Conservation (phyloP, 1,140 invertebrate genomes). For the Tenebrio molitor region DNA sequence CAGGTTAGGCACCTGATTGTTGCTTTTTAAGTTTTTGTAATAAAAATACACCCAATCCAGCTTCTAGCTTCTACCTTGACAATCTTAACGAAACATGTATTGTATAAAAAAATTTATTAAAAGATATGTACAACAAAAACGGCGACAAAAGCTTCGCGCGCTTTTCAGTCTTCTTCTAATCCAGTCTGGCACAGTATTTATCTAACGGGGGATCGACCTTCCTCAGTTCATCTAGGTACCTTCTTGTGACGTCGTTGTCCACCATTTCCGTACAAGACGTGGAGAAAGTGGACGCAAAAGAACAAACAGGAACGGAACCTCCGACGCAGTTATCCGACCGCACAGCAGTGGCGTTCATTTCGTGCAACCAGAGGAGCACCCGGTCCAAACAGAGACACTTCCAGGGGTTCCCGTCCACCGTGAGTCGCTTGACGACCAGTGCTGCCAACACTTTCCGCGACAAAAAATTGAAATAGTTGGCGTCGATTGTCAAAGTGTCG, state of each 20-base stretch:
- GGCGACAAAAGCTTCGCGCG: too few relatives aligned
- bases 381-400: slow-evolving; percentile 41
- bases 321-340: background rate
- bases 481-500: slow-evolving; percentile 8
- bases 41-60: too few relatives aligned
- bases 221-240: slow-evolving; percentile 6
- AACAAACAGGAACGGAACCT: slow-evolving; percentile 18
- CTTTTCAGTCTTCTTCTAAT: too few relatives aligned
- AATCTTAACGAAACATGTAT: too few relatives aligned
- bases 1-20: background rate
- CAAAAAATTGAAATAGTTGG: slow-evolving; percentile 38
- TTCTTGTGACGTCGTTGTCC: slow-evolving; percentile 11
- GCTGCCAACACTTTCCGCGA: background rate
- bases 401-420: slow-evolving; percentile 42
- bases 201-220: slow-evolving; percentile 14
- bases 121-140: too few relatives aligned
- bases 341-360: slow-evolving; percentile 27
- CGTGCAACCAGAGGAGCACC: slow-evolving; percentile 9
- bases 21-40: too few relatives aligned
- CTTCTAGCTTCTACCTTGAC: too few relatives aligned
- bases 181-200: slow-evolving; percentile 17
- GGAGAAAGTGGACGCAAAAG: background rate
- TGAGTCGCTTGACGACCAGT: background rate
- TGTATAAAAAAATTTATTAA: too few relatives aligned
- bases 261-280: slow-evolving; percentile 14